Evolutionary conservation across 92 coral and sea anemone genomes (phyloP), one percentile per base, ranked within the genome.

Genomic region (Porites lobata): DNA sequence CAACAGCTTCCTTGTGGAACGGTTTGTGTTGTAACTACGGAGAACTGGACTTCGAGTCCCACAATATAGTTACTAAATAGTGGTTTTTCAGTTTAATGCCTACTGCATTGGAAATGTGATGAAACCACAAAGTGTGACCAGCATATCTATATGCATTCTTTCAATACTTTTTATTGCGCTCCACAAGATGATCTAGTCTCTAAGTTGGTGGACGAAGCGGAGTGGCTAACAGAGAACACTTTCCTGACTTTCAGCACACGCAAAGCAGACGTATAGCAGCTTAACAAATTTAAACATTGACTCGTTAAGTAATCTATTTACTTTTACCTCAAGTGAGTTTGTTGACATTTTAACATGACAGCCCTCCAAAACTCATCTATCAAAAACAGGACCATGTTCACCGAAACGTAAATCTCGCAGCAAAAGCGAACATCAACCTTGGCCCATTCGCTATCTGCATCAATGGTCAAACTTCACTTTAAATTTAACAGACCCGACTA

Each of bases 291-390:
- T 38, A 38, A 38, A 38, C 47, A 38, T 38, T 79, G 72, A 79
- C 43, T 65, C 80, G 24, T 76, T 76, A 76, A 43, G 58, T 19
- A 0, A 4, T 43, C 19, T 79, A 64, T 64, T 65, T 79, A 50
- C 50, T 65, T 67, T 52, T 79, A 79, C 83, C 83, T 79, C 69
- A 57, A 19, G 47, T 18, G 17, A 22, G 56, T 47, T 47, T 79
- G 73, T 65, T 11, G 72, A 79, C 83, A 79, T 20, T 52, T 65
- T 79, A 79, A 9, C 69, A 4, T 57, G 59, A 20, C 32, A 65
- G 72, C 83, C n/a, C 50, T 53, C 83, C 8, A 21, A 50, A 50
- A 50, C 65, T 29, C 83, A 79, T 21, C 43, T 43, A 50, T 52
- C 72, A 65, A 26, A 50, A 63, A 65, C 50, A 50, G 50, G 63